A percentile compares a stretch with the other conserved stretches of the same genome.
Evolutionary conservation across 2,888 invertebrate species (phyloP).

Genomic region (Tinea pellionella): DNA sequence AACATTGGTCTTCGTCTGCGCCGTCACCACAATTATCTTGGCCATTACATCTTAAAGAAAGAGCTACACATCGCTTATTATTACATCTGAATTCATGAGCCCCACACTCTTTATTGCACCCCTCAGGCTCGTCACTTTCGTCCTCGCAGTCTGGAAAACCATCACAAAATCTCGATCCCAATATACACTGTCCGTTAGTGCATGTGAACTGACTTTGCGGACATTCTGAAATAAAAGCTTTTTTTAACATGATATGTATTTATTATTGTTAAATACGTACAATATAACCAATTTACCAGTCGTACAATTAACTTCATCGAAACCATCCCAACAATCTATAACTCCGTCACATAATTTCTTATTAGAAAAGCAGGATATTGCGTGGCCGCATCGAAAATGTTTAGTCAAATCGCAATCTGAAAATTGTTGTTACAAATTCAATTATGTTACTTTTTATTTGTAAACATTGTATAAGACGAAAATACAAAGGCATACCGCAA

Average conservation of each 20-base stretch:
- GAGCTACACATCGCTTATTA: slow-evolving; percentile 73
- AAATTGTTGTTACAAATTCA: slow-evolving; percentile 26
- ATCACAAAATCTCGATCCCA: slow-evolving; percentile 75
- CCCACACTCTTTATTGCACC: slow-evolving; percentile 65
- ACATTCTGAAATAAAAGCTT: slow-evolving; percentile 49
- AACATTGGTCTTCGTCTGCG: slow-evolving; percentile 69
- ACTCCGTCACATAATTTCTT: slow-evolving; percentile 76
- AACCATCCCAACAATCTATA: slow-evolving; percentile 83
- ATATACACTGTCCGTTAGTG: slow-evolving; percentile 74
- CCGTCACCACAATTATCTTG: slow-evolving; percentile 73
- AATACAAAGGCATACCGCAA: slow-evolving; percentile 68
- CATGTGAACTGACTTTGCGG: slow-evolving; percentile 65
- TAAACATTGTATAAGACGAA: too few species aligned
- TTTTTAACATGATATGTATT: background rate
- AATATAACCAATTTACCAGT: slow-evolving; percentile 45
- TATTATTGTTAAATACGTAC: background rate
- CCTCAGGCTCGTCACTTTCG: slow-evolving; percentile 75
- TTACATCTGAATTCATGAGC: slow-evolving; percentile 52
- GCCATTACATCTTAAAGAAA: slow-evolving; percentile 73
- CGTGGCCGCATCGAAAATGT: slow-evolving; percentile 79
- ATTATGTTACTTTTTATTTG: too few species aligned
- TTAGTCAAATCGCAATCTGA: slow-evolving; percentile 74
- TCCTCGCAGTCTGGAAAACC: slow-evolving; percentile 75
- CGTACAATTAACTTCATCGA: slow-evolving; percentile 79
- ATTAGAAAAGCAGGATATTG: slow-evolving; percentile 78